A percentile compares a stretch with the other conserved stretches of the same genome.
Evolutionary conservation across 2,888 invertebrate species (phyloP).

Genomic region (Lithophane socia): DNA sequence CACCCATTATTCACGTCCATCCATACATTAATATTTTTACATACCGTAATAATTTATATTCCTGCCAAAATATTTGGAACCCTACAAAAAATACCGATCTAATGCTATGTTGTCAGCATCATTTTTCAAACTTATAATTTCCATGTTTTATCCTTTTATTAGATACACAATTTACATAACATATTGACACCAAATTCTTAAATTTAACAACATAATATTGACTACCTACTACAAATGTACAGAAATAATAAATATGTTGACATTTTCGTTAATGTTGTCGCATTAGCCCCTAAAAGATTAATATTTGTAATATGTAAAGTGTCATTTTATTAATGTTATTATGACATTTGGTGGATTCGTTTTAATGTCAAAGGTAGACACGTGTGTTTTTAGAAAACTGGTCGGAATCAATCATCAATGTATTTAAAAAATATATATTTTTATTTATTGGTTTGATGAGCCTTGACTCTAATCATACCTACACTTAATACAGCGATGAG

Average conservation of each 20-base stretch:
- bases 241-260: constrained; percentile 40
- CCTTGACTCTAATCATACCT: too few relatives aligned
- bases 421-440: neutral
- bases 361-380: constrained; percentile 6
- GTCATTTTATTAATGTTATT: constrained; percentile 41
- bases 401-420: constrained; percentile 12
- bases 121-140: constrained; percentile 21
- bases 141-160: constrained; percentile 31
- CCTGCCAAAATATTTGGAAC: neutral
- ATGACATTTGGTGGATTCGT: constrained; percentile 25
- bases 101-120: neutral
- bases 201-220: constrained; percentile 17
- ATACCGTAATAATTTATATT: neutral
- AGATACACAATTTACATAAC: constrained; percentile 36
- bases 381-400: neutral
- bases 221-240: constrained; percentile 19
- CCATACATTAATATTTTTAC: too few relatives aligned
- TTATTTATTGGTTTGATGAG: neutral
- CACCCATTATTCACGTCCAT: too few relatives aligned
- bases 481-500: too few relatives aligned
- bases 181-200: constrained; percentile 10
- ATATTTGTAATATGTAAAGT: constrained; percentile 47
- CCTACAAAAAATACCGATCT: neutral
- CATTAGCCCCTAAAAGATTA: constrained; percentile 51
- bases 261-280: constrained; percentile 53